phyloP scores from a whole-genome alignment of 2,888 invertebrate species.

The Drosophila subquinaria region DNA sequence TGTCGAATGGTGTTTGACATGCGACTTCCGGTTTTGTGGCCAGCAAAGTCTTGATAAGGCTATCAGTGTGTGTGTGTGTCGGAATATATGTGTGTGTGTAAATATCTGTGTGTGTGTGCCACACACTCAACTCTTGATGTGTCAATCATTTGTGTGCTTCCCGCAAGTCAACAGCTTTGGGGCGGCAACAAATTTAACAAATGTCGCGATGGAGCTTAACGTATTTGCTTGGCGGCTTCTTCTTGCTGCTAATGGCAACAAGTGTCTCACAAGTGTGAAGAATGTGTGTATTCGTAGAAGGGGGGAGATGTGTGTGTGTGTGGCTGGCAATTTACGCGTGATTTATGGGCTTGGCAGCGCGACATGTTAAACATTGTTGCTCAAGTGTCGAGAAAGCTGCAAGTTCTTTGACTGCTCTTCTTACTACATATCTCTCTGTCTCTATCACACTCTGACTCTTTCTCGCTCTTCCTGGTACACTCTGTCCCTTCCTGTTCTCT shows the following conservation, averaged over 20 bases:
- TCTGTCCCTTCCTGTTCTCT: background rate
- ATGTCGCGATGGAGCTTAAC: conserved; percentile 40
- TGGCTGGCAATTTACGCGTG: conserved; percentile 48
- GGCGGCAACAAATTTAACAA: conserved; percentile 46
- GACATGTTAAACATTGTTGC: conserved; percentile 50
- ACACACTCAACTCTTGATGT: conserved; percentile 45
- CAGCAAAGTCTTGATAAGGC: conserved; percentile 45
- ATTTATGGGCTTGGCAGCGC: conserved; percentile 59
- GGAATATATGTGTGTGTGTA: conserved; percentile 15
- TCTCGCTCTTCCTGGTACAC: background rate
- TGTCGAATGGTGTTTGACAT: conserved; percentile 53
- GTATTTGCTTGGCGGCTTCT: conserved; percentile 37
- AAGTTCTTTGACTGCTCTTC: conserved; percentile 12
- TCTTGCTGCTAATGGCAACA: conserved; percentile 56
- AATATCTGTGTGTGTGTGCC: conserved; percentile 22
- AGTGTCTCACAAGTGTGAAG: conserved; percentile 55
- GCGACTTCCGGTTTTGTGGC: conserved; percentile 59
- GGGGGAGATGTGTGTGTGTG: background rate
- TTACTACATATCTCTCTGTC: background rate
- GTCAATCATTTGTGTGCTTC: conserved; percentile 56
- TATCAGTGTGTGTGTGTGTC: background rate
- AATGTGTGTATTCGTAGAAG: background rate
- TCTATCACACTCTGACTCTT: background rate
- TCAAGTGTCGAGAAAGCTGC: conserved; percentile 19
- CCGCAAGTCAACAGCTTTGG: conserved; percentile 32